Conservation (phyloP, 2,888 invertebrate genomes). For the Phyto melanocephala region DNA sequence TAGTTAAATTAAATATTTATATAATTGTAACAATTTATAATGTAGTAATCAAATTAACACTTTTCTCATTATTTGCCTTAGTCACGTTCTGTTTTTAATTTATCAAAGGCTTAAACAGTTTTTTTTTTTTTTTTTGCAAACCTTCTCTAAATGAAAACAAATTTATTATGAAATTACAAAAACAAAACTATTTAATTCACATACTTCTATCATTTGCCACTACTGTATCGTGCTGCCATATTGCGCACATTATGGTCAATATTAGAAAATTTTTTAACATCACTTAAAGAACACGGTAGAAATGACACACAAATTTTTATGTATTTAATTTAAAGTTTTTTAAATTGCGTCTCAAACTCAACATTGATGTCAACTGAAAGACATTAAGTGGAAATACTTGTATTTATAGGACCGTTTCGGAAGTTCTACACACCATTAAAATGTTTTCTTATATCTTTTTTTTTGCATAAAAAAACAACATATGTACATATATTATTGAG, state of each 20-base stretch:
- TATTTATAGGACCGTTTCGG: constrained; percentile 53
- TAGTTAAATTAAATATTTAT: too few species aligned
- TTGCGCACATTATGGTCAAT: constrained; percentile 3
- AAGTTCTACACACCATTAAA: constrained; percentile 48
- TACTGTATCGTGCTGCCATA: constrained; percentile 19
- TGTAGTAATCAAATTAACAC: too few species aligned
- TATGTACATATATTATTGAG: not conserved
- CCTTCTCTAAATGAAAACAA: too few species aligned
- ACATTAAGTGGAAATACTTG: constrained; percentile 43
- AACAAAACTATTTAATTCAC: not conserved
- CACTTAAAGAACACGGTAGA: constrained; percentile 7
- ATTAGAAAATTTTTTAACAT: constrained; percentile 47
- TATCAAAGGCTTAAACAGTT: too few species aligned
- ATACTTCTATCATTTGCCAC: constrained; percentile 59
- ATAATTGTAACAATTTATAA: too few species aligned
- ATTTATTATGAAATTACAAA: too few species aligned
- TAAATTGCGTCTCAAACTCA: constrained; percentile 11
- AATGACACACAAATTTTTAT: too few species aligned
- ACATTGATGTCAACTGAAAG: constrained; percentile 28
- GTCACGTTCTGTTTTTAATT: too few species aligned
- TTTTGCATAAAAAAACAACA: constrained; percentile 15
- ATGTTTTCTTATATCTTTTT: constrained; percentile 30
- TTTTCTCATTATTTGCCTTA: too few species aligned
- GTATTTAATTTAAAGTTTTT: too few species aligned
- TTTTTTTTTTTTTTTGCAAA: too few species aligned